These are phyloP conservation scores for Phorcus lineatus DNA, from an alignment of 2,888 invertebrate genomes.

Conservation along the genomic window DNA sequence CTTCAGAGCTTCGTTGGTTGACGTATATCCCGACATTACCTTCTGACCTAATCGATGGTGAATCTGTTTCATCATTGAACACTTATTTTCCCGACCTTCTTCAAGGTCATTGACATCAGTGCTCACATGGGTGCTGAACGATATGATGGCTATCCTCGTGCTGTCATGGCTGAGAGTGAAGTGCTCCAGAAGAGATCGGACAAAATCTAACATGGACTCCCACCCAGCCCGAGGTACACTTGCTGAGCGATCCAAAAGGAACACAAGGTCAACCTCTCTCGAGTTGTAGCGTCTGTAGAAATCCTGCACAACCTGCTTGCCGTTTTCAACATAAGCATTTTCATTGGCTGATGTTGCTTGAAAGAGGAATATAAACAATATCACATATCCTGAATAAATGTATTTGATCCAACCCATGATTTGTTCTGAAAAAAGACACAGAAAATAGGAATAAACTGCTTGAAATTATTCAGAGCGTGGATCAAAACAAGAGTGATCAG, in stretches of 20 bases:
- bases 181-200: slow-evolving; percentile 52
- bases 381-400: background rate
- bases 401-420: no score
- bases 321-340: background rate
- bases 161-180: slow-evolving; percentile 54
- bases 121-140: slow-evolving; percentile 47
- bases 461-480: no score
- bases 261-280: slow-evolving; percentile 52
- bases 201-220: slow-evolving; percentile 51
- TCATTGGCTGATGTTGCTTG: background rate
- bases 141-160: slow-evolving; percentile 57
- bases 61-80: slow-evolving; percentile 42
- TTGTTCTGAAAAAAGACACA: no score
- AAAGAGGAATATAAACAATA: background rate
- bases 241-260: slow-evolving; percentile 55
- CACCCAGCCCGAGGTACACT: slow-evolving; percentile 48
- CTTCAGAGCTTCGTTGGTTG: slow-evolving; percentile 48
- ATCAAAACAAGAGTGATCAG: no score
- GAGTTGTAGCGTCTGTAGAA: slow-evolving; percentile 32
- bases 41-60: slow-evolving; percentile 31
- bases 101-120: slow-evolving; percentile 52
- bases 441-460: no score
- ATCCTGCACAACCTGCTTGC: slow-evolving; percentile 25
- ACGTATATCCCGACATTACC: slow-evolving; percentile 54
- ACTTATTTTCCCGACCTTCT: slow-evolving; percentile 49